Conservation (phyloP, 1,140 invertebrate species). For the Aphelenchoides avenae region DNA sequence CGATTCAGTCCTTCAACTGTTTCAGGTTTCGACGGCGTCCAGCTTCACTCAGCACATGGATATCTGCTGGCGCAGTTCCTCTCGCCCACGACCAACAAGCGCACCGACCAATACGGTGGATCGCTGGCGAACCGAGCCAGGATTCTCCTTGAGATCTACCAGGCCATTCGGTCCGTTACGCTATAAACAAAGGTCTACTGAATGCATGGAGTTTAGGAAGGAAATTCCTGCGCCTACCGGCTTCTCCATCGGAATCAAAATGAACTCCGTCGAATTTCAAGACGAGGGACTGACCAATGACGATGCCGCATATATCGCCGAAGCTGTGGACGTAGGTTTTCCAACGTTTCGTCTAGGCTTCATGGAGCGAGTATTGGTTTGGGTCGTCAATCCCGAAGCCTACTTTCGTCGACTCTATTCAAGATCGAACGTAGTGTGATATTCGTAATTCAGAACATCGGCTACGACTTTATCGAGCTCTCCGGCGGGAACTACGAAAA, state of each 20-base stretch:
- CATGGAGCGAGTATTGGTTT: too few species aligned
- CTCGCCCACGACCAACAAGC: constrained; percentile 47
- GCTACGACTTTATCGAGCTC: constrained; percentile 44
- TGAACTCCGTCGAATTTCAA: constrained; percentile 54
- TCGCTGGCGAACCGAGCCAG: constrained; percentile 38
- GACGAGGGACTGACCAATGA: constrained; percentile 13
- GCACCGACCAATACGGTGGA: constrained; percentile 54
- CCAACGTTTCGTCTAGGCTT: constrained; percentile 40
- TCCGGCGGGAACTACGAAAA: constrained; percentile 44
- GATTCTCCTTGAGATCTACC: constrained; percentile 44
- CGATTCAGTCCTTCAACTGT: too few species aligned
- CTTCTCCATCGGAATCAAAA: constrained; percentile 43
- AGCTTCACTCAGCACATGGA: constrained; percentile 55
- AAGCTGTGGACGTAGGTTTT: constrained; percentile 35
- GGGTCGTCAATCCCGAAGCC: too few species aligned
- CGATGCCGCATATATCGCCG: constrained; percentile 21
- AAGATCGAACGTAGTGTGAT: too few species aligned
- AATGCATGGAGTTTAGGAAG: too few species aligned
- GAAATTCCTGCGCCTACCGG: constrained; percentile 21
- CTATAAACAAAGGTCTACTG: too few species aligned
- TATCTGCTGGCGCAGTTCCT: constrained; percentile 52
- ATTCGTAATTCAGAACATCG: too few species aligned
- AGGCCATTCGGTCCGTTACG: constrained; percentile 39
- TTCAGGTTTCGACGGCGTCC: constrained; percentile 45
- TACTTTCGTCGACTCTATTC: too few species aligned